Evolutionary conservation across 1,140 invertebrate genomes (phyloP).

Genomic region (Popillia japonica): DNA sequence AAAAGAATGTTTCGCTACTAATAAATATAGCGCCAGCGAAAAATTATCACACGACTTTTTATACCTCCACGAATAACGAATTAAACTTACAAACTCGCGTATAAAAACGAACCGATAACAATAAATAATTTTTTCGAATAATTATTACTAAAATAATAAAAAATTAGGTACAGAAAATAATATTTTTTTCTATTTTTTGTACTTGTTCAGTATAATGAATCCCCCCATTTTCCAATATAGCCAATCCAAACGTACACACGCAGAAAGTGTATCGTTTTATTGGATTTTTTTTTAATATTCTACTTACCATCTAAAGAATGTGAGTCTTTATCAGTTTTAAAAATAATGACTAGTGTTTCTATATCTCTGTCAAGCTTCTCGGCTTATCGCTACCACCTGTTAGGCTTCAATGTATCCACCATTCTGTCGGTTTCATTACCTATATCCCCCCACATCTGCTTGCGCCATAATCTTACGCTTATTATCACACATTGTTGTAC

Average conservation of each 20-base stretch:
- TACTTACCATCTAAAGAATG: not conserved
- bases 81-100: too few species aligned
- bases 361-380: not conserved
- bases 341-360: conserved; percentile 28
- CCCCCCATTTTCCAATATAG: not conserved
- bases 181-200: not conserved
- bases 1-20: too few species aligned
- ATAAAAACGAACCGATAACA: too few species aligned
- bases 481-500: conserved; percentile 34
- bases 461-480: conserved; percentile 10
- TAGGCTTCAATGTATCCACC: not conserved
- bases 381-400: not conserved
- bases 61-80: too few species aligned
- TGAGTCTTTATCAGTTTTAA: conserved; percentile 26
- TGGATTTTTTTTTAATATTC: not conserved
- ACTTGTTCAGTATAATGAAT: not conserved
- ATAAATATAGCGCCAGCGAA: too few species aligned
- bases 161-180: too few species aligned
- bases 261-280: not conserved
- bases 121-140: too few species aligned
- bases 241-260: not conserved
- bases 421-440: not conserved
- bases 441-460: not conserved
- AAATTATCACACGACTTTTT: too few species aligned
- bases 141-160: too few species aligned